These are phyloP conservation scores for Pammene fasciana DNA, from an alignment of 2,888 invertebrate species.

Conservation along the genomic window DNA sequence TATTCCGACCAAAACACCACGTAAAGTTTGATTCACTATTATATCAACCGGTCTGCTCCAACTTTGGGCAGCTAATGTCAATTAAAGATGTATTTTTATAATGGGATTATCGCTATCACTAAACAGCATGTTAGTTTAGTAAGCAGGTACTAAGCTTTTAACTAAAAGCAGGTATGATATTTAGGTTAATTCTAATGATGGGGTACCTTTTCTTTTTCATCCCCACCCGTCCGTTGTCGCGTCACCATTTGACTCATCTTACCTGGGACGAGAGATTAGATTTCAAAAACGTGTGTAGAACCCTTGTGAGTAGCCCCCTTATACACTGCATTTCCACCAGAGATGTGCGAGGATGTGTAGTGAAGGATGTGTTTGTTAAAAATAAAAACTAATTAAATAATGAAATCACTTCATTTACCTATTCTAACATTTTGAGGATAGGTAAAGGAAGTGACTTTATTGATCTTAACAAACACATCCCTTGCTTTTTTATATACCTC, in stretches of 20 bases:
- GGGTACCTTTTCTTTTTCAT: slow-evolving; percentile 73
- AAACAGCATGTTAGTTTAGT: background rate
- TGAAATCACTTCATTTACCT: no score
- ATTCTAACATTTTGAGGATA: no score
- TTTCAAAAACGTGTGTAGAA: background rate
- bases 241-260: slow-evolving; percentile 76
- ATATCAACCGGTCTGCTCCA: background rate
- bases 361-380: no score
- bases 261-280: slow-evolving; percentile 58
- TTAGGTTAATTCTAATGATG: background rate
- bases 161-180: background rate
- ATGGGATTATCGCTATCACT: no score
- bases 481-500: no score
- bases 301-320: background rate
- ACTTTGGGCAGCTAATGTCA: background rate
- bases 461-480: no score
- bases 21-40: background rate
- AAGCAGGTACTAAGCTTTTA: background rate
- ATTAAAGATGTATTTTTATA: no score
- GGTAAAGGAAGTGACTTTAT: no score
- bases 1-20: background rate
- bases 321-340: no score
- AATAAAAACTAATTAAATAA: no score
- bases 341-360: no score
- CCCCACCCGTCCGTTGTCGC: slow-evolving; percentile 65